Percentiles rank a stretch among this genome's conserved stretches.
phyloP scores from a whole-genome alignment of 2,888 invertebrate genomes.

The Platynereis dumerilii region DNA sequence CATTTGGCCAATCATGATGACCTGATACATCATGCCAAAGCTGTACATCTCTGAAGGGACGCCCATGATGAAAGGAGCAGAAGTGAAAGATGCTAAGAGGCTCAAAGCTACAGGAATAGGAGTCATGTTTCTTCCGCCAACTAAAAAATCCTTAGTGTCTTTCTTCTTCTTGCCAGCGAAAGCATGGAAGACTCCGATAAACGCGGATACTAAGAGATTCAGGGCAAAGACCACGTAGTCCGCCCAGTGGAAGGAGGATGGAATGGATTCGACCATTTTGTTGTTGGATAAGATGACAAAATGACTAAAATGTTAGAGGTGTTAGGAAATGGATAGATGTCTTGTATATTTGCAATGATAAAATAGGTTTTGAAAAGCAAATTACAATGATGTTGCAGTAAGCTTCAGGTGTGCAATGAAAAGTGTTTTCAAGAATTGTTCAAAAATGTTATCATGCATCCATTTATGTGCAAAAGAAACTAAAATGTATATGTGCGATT shows the following conservation, averaged over 20 bases:
- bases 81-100: slow-evolving; percentile 60
- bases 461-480: no score
- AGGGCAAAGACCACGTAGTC: slow-evolving; percentile 49
- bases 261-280: no score
- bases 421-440: no score
- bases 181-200: slow-evolving; percentile 46
- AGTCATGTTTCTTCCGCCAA: slow-evolving; percentile 38
- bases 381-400: no score
- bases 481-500: no score
- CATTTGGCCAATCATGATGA: slow-evolving; percentile 50
- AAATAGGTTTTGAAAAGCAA: no score
- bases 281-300: no score
- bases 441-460: no score
- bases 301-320: no score
- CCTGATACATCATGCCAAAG: slow-evolving; percentile 57
- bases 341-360: no score
- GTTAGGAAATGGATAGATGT: no score
- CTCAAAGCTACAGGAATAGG: slow-evolving; percentile 53
- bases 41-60: slow-evolving; percentile 60
- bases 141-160: slow-evolving; percentile 9
- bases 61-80: slow-evolving; percentile 59
- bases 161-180: slow-evolving; percentile 38
- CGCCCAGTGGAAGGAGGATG: slow-evolving; percentile 43
- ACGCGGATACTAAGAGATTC: slow-evolving; percentile 43
- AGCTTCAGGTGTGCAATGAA: no score